Conservation (phyloP, 2,113 vertebrate species). For the Myxocyprinus asiaticus region DNA sequence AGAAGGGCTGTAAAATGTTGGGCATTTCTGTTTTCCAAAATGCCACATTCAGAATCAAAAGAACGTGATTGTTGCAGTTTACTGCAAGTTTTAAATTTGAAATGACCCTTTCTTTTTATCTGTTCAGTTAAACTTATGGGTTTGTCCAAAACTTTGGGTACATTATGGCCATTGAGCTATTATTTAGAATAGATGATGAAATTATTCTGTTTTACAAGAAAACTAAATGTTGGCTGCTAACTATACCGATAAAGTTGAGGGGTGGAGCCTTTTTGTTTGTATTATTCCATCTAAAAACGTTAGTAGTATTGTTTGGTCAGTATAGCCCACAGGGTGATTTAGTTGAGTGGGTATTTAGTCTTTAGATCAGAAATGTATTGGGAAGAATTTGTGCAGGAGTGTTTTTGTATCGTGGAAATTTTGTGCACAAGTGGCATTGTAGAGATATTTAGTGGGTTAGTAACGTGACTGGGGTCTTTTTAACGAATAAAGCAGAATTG, state of each 20-base stretch:
- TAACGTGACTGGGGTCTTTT: conserved; percentile 47
- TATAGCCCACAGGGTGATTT: conserved; percentile 36
- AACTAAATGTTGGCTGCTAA: neutral
- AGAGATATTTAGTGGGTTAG: conserved; percentile 40
- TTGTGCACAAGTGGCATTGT: conserved; percentile 34
- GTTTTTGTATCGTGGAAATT: conserved; percentile 20
- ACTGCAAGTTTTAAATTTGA: no score
- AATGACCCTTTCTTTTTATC: no score
- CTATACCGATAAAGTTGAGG: no score
- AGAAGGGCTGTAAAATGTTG: neutral
- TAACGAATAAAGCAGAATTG: conserved; percentile 52
- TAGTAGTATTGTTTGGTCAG: conserved; percentile 1
- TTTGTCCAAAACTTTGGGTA: neutral
- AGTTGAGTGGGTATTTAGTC: conserved; percentile 46
- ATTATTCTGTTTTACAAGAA: neutral
- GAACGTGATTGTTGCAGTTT: no score
- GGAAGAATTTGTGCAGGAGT: conserved; percentile 20
- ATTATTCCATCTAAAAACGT: conserved; percentile 25
- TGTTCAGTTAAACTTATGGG: neutral
- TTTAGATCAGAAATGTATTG: conserved; percentile 8
- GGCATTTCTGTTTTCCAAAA: neutral
- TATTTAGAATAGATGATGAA: neutral
- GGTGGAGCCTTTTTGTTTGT: conserved; percentile 8
- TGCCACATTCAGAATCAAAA: neutral
- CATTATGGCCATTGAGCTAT: neutral